These are phyloP conservation scores for Drosophila ustulata DNA, from an alignment of 2,888 invertebrate species.

Conservation along the genomic window DNA sequence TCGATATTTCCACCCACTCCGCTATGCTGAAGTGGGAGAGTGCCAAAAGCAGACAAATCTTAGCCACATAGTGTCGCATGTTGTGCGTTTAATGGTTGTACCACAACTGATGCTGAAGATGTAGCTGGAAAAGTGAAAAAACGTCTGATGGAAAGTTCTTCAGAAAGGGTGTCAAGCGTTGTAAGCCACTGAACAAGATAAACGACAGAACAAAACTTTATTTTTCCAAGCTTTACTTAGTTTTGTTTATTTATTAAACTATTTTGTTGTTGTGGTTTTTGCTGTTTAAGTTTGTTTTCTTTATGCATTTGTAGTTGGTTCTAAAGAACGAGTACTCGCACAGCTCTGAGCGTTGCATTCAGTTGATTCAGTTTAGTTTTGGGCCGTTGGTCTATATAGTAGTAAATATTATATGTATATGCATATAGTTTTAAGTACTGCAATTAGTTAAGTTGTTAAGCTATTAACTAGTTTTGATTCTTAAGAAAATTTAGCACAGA, in stretches of 20 bases:
- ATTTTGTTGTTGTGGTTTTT: constrained; percentile 19
- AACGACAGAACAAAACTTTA: constrained; percentile 9
- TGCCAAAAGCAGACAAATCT: constrained; percentile 37
- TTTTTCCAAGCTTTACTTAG: constrained; percentile 56
- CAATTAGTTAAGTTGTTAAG: constrained; percentile 48
- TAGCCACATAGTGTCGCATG: constrained; percentile 44
- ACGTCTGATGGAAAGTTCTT: constrained; percentile 12
- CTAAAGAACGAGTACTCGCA: constrained; percentile 46
- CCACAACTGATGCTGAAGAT: constrained; percentile 51
- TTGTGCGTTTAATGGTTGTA: constrained; percentile 19
- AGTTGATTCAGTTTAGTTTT: constrained; percentile 14
- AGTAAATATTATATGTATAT: constrained; percentile 23
- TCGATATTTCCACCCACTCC: constrained; percentile 66
- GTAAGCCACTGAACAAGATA: constrained; percentile 50
- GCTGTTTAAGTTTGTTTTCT: constrained; percentile 41
- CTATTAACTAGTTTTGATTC: constrained; percentile 69
- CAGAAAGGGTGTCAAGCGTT: constrained; percentile 66
- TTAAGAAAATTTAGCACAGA: constrained; percentile 76
- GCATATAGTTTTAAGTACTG: constrained; percentile 47
- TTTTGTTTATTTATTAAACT: constrained; percentile 36
- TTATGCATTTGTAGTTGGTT: constrained; percentile 51
- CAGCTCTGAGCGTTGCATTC: constrained; percentile 58
- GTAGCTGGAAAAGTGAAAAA: constrained; percentile 13
- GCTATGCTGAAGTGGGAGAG: constrained; percentile 26
- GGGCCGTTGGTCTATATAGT: constrained; percentile 30